Evolutionary conservation across 2,113 vertebrate genomes (phyloP), one percentile per base, ranked within the genome.

Genomic region (Aviceda subcristata): DNA sequence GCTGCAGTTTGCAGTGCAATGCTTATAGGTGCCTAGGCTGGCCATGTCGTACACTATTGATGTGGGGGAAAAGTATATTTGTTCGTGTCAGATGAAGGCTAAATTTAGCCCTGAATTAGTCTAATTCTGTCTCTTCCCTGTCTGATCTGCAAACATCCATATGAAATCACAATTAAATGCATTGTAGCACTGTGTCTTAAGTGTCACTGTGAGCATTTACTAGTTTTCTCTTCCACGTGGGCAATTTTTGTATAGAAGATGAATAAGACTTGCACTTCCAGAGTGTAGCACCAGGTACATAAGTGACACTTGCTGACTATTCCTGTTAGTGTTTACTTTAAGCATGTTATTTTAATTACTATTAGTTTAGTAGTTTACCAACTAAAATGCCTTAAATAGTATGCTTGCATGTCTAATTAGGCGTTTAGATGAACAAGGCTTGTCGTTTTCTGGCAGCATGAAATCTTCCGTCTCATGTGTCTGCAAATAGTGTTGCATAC

Each of bases 11-110:
- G 1, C 63, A 76, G 43, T 2, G 6, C 14, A 27, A 1, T 30
- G 27, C 34, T 85, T 67, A 7, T 5, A 72, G 53, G 10, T 57
- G 36, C 60, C 39, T 56, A 1, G 24, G 19, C 3, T 91, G 48
- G 29, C 15, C 1, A 0, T 18, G 59, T 39, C 18, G 69, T 77
- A 0, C 32, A 5, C 30, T 39, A 7, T 0, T 34, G 38, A n/a
- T 48, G 21, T 24, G 75, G 41, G 46, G 27, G 41, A 55, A 78
- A 84, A 27, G 20, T 11, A 2, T 57, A 19, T 85, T 88, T 87
- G 8, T 73, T 45, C 53, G 11, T 78, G 26, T 74, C 74, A 73
- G n/a, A 12, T 56, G 29, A 80, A 85, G 71, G 45, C 32, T 57
- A 76, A 83, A 55, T 84, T 90, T 85, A 64, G 45, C 29, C 12